Conservation (phyloP, 2,113 vertebrate species). For the Tringa solitaria region DNA sequence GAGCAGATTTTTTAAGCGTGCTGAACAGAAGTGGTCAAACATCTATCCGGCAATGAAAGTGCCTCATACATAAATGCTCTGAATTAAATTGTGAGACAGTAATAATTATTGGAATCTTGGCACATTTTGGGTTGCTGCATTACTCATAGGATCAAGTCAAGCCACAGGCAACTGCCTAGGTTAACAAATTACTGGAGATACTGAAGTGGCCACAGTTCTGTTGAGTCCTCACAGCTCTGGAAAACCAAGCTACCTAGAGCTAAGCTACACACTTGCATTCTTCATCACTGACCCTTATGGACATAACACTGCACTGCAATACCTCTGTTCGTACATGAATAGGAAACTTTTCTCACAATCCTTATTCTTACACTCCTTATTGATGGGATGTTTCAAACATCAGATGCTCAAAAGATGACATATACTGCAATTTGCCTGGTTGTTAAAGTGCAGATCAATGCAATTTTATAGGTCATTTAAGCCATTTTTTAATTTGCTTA, state of each 20-base stretch:
- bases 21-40: not conserved
- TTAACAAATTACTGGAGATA: not conserved
- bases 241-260: not conserved
- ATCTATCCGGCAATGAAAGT: not conserved
- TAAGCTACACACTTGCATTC: not conserved
- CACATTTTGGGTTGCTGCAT: not conserved
- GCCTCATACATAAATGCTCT: not conserved
- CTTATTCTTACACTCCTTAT: not conserved
- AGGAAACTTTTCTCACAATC: not conserved
- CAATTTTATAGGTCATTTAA: not conserved
- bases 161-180: not conserved
- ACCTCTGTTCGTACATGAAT: not conserved
- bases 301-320: not conserved
- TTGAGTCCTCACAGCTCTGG: not conserved
- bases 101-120: not conserved
- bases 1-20: not conserved
- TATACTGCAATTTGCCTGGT: not conserved
- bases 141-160: not conserved
- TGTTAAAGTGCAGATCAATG: not conserved
- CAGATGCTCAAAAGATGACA: not conserved
- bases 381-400: not conserved
- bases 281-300: not conserved
- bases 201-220: not conserved
- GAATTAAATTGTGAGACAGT: not conserved
- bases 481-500: not conserved